Percentiles rank a stretch among this genome's conserved stretches.
Conservation (phyloP, 2,797 vertebrate genomes). For the Chelon auratus region DNA sequence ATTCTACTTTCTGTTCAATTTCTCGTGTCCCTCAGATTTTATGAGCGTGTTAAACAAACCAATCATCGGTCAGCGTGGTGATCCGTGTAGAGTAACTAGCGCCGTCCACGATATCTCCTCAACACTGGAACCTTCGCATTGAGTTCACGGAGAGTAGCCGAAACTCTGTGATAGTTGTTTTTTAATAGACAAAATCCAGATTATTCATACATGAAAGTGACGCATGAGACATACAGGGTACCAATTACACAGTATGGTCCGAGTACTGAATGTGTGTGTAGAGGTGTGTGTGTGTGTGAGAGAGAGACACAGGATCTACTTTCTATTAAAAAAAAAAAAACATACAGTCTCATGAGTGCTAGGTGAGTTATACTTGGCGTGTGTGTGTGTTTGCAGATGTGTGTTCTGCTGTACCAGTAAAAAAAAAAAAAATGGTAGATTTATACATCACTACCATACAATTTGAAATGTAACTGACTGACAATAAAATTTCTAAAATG, state of each 20-base stretch:
- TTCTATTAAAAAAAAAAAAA: conserved; percentile 28
- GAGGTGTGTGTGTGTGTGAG: conserved; percentile 7
- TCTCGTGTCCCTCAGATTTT: neutral
- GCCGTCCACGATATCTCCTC: neutral
- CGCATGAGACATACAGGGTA: conserved; percentile 65
- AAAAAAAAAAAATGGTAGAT: conserved; percentile 41
- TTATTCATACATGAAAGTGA: conserved; percentile 69
- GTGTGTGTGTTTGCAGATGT: conserved; percentile 16
- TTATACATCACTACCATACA: conserved; percentile 66
- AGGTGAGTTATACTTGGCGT: conserved; percentile 24
- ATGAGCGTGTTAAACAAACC: neutral
- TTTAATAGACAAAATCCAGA: conserved; percentile 77
- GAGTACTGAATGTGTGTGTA: conserved; percentile 40
- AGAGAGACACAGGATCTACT: conserved; percentile 44
- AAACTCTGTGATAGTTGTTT: conserved; percentile 46
- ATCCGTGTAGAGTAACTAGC: neutral
- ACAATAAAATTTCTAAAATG: conserved; percentile 72
- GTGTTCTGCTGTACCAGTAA: conserved; percentile 65
- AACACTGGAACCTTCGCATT: conserved; percentile 46
- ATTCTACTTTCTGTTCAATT: conserved; percentile 5
- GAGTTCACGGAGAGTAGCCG: conserved; percentile 35
- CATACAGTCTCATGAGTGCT: conserved; percentile 39
- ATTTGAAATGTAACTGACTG: conserved; percentile 67
- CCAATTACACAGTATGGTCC: conserved; percentile 71
- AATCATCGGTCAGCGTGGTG: conserved; percentile 8